Conservation (phyloP, 92 coral and sea anemone species). For the Virgularia gustaviana region DNA sequence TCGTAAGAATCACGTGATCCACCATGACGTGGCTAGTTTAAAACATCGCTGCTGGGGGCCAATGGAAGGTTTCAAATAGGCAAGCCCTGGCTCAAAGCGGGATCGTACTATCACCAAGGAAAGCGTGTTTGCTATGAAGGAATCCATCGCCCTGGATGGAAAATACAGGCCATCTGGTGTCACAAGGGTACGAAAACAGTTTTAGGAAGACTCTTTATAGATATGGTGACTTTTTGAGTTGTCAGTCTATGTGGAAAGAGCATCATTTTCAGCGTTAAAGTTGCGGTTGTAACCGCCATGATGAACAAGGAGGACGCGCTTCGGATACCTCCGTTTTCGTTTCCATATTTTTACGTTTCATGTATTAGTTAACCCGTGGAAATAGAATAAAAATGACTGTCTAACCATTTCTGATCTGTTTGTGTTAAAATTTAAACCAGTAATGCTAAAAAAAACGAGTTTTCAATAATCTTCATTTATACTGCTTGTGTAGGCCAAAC, state of each 20-base stretch:
- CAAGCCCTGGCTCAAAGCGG: constrained; percentile 86
- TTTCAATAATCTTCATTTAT: constrained; percentile 31
- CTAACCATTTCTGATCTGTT: constrained; percentile 64
- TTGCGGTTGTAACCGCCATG: constrained; percentile 84
- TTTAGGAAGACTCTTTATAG: constrained; percentile 84
- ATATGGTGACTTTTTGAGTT: constrained; percentile 87
- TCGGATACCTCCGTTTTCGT: background rate
- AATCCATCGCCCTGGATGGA: constrained; percentile 99
- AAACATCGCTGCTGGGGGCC: constrained; percentile 99
- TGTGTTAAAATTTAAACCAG: constrained; percentile 37
- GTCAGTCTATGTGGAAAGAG: constrained; percentile 56
- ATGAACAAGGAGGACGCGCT: constrained; percentile 68
- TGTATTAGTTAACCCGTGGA: constrained; percentile 32
- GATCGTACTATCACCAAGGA: constrained; percentile 70
- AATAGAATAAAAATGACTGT: constrained; percentile 61
- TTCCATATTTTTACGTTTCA: constrained; percentile 67
- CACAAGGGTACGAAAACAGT: constrained; percentile 92
- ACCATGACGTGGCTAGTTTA: constrained; percentile 76
- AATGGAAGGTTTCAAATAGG: constrained; percentile 96
- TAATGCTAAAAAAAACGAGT: constrained; percentile 25
- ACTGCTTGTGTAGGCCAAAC: constrained; percentile 96
- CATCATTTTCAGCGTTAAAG: constrained; percentile 66
- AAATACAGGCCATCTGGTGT: constrained; percentile 99
- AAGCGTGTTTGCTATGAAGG: constrained; percentile 59
- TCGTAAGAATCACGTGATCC: constrained; percentile 66